A percentile compares a stretch with the other conserved stretches of the same genome.
These are phyloP conservation scores for Drosophila histrio DNA, from an alignment of 2,888 invertebrate genomes.

Conservation along the genomic window DNA sequence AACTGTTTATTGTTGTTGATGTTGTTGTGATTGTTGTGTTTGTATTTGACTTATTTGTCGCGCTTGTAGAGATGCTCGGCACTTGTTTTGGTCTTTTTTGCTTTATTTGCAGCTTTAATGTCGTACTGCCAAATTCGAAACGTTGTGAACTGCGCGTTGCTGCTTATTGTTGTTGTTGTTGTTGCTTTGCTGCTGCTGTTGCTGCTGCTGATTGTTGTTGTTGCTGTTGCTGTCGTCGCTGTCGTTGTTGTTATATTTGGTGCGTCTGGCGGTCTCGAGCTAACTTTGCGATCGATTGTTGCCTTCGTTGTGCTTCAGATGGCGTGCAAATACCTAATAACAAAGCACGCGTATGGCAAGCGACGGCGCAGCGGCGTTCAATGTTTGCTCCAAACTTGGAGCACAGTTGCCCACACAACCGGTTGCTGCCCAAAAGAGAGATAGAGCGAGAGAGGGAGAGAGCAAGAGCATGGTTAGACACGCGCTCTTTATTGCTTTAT, in stretches of 20 bases:
- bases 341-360: conserved; percentile 75
- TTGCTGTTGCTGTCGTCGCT: conserved; percentile 12
- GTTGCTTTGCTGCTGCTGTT: conserved; percentile 7
- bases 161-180: conserved; percentile 27
- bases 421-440: conserved; percentile 43
- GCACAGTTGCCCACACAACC: conserved; percentile 58
- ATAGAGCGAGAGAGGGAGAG: conserved; percentile 5
- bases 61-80: conserved; percentile 40
- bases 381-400: conserved; percentile 69
- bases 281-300: conserved; percentile 75
- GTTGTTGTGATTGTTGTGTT: conserved; percentile 21
- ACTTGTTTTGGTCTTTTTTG: conserved; percentile 73
- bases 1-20: conserved; percentile 39
- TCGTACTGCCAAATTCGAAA: conserved; percentile 57
- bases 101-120: conserved; percentile 69
- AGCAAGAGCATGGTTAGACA: neutral
- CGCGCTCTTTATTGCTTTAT: conserved; percentile 25
- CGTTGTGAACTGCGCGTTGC: conserved; percentile 49
- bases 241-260: conserved; percentile 24
- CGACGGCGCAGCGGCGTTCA: conserved; percentile 71
- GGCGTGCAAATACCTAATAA: conserved; percentile 84
- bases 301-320: conserved; percentile 83
- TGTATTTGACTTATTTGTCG: conserved; percentile 64
- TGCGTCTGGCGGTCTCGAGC: conserved; percentile 58
- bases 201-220: conserved; percentile 9